Evolutionary conservation across 1,140 invertebrate genomes (phyloP).

Genomic region (Drosophila nigrodunni): DNA sequence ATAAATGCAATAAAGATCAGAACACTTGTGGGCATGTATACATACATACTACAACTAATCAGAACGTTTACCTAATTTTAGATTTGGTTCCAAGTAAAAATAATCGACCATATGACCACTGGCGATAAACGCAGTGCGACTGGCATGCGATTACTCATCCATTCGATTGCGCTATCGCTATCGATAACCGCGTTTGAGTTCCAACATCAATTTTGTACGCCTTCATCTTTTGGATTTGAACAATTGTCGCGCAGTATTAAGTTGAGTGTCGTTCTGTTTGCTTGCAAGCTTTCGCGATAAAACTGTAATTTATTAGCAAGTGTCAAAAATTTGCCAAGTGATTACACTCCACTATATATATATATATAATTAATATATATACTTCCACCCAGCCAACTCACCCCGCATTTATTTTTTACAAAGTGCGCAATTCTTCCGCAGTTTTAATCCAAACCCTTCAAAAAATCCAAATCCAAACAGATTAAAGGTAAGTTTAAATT

Average conservation of each 20-base stretch:
- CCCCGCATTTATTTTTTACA: conserved; percentile 50
- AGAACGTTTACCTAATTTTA: too few relatives aligned
- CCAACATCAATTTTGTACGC: conserved; percentile 23
- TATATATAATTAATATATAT: conserved; percentile 19
- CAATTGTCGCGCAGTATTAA: conserved; percentile 54
- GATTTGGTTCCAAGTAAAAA: not conserved
- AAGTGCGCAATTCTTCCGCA: conserved; percentile 46
- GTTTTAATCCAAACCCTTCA: conserved; percentile 20
- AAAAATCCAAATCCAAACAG: conserved; percentile 22
- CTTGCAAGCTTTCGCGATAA: conserved; percentile 51
- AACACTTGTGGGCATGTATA: too few relatives aligned
- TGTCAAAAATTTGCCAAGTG: conserved; percentile 39
- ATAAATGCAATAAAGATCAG: too few relatives aligned
- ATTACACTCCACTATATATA: conserved; percentile 32
- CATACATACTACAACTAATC: too few relatives aligned
- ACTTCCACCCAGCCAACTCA: conserved; percentile 32
- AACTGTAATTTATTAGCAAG: conserved; percentile 31
- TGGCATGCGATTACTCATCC: not conserved
- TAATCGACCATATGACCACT: not conserved
- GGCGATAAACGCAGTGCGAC: not conserved
- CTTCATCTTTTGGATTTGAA: conserved; percentile 45
- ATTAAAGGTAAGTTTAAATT: conserved; percentile 37
- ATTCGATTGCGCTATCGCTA: conserved; percentile 3
- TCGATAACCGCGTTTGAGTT: conserved; percentile 1
- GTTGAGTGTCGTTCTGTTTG: conserved; percentile 54